Base-by-base conservation (phyloP, 2,797 vertebrate species). In the Mallotus villosus region DNA sequence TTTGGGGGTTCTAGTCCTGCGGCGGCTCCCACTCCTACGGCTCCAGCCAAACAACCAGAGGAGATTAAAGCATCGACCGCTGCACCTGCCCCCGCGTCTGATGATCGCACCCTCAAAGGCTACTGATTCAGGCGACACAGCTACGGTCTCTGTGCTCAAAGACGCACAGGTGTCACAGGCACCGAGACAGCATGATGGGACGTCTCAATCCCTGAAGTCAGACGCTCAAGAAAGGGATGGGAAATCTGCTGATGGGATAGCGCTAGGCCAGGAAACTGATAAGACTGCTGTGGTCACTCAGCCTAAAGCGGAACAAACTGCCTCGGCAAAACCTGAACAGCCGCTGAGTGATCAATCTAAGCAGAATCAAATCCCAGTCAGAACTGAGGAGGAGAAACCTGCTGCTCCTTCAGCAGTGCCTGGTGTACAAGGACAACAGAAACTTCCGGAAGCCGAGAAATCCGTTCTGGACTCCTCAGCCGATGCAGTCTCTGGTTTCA, bases 401-500 rank as follows among this genome's bases (percentile, higher is more conserved):
- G 24, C 64, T 4, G 32, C 16, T 72, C 65, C 71, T 2, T 76
- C 78, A 37, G 8, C 49, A 63, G 77, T 27, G 78, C 62, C 78
- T 72, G 32, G 65, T 21, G 74, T 81, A 29, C 86, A 90, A 74
- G 88, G 32, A 64, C 82, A 74, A 71, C 85, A 91, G 66, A 90
- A 87, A 71, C 84, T 83, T 73, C 57, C 84, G 32, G 89, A 92
- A 57, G 73, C 81, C 77, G 94, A 95, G 12, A 96, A 92, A 83
- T 91, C 92, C 0, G 74, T 92, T 5, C 78, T 92, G 63, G 92
- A 93, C 72, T 92, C 94, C 70, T 92, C 96, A 70, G 88, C 92
- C 81, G 95, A 96, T 85, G 89, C 92, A 75, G 91, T 98, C 83
- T 94, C 95, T 81, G 95, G 93, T 25, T 95, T 97, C 75, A 89